Evolutionary conservation across 2,113 vertebrate genomes (phyloP).

Genomic region (Eulemur rufifrons): DNA sequence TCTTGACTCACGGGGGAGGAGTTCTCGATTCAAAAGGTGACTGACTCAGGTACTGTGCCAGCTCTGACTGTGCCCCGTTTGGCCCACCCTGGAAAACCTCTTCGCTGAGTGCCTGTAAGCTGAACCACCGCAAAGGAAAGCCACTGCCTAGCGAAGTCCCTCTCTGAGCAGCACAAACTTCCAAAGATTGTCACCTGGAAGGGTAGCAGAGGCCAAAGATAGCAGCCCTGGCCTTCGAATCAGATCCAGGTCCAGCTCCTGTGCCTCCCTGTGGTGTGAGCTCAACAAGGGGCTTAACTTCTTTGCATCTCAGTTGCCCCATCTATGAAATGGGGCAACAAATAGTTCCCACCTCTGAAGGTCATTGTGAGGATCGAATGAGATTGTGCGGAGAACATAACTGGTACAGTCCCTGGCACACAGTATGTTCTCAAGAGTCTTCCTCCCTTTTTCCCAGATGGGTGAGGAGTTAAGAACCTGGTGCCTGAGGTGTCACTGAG

Average conservation of each 20-base stretch:
- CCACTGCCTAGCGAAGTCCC: neutral
- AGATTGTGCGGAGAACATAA: neutral
- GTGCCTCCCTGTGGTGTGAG: neutral
- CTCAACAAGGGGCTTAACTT: neutral
- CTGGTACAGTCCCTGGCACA: neutral
- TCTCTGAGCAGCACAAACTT: neutral
- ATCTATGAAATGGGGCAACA: neutral
- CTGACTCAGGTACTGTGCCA: neutral
- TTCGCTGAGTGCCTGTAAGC: neutral
- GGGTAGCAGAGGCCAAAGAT: neutral
- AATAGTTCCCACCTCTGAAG: neutral
- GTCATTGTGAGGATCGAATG: neutral
- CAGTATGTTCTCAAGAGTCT: slow-evolving; percentile 16
- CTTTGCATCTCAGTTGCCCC: neutral
- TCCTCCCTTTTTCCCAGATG: neutral
- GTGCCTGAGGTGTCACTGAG: neutral
- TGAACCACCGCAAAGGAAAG: neutral
- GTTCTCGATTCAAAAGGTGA: neutral
- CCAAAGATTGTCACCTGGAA: neutral
- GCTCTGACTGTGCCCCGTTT: neutral
- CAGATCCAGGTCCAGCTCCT: neutral
- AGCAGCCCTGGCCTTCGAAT: neutral
- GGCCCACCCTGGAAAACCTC: neutral
- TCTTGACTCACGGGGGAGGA: neutral
- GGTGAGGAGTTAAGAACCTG: neutral